Evolutionary conservation across 2,888 invertebrate species (phyloP), one percentile per base, ranked within the genome.

Genomic region (Tenthredo mesomela): DNA sequence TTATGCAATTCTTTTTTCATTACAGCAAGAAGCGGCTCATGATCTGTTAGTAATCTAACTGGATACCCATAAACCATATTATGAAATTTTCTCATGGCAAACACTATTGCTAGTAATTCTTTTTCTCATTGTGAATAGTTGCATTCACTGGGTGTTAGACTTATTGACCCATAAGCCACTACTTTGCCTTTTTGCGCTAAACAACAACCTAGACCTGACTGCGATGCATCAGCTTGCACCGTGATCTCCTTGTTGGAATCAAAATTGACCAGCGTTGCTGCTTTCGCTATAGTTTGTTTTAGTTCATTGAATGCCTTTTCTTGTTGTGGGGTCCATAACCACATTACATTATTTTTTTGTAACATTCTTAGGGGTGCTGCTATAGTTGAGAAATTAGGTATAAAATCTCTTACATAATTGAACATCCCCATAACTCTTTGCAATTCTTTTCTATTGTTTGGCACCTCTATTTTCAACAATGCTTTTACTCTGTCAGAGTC

Each of bases 401-500:
- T 86, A 70, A 86, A 87, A 37, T 82, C 83, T 71, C 87, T 84
- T 18, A 88, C 82, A 84, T 88, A 88, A 67, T 88, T 88, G 40
- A 88, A 84, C 82, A 88, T 84, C 1, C 88, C 88, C 77, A 87
- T 70, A 5, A 86, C 77, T 82, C 71, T 78, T 75, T 88, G 85
- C 2, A 88, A 78, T 61, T 85, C 86, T 83, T 87, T 85, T 47
- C 85, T 86, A 77, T 82, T 85, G 21, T 84, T 85, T 10, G 87
- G 87, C 29, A 80, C 82, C 43, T 75, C 78, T 12, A 86, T 58
- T 15, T 85, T 77, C 25, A 80, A 37, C 47, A 85, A 84, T 25
- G 85, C 86, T 47, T 86, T 83, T 21, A 84, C 58, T 33, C 85
- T 33, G 12, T 83, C 70, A 21, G 86, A 83, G 21, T 86, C 85